phyloP scores from a whole-genome alignment of 2,113 vertebrate species.

The Muntiacus reevesi region DNA sequence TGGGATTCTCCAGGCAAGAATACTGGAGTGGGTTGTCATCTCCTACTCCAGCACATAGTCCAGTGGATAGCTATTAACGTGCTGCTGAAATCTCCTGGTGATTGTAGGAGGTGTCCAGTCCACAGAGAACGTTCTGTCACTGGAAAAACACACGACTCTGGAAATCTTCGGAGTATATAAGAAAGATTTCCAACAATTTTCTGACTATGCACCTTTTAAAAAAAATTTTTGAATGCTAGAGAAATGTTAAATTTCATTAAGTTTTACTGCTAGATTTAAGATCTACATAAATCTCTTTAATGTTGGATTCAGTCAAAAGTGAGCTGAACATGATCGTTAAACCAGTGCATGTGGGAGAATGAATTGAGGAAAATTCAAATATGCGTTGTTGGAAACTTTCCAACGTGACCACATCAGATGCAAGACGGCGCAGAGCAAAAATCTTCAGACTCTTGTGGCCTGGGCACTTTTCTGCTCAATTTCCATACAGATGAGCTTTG shows the following conservation, averaged over 20 bases:
- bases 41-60: background rate
- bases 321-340: slow-evolving; percentile 62
- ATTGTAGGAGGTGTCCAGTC: background rate
- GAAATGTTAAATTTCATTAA: slow-evolving; percentile 73
- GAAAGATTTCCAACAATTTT: background rate
- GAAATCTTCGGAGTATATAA: background rate
- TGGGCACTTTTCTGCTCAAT: slow-evolving; percentile 44
- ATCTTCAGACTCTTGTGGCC: slow-evolving; percentile 42
- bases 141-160: background rate
- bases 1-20: background rate
- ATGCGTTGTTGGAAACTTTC: slow-evolving; percentile 54
- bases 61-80: background rate
- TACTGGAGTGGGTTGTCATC: background rate
- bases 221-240: background rate
- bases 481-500: slow-evolving; percentile 60
- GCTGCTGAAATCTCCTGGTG: slow-evolving; percentile 25
- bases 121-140: background rate
- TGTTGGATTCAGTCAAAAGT: slow-evolving; percentile 66
- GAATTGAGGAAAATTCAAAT: slow-evolving; percentile 67
- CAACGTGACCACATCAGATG: slow-evolving; percentile 50
- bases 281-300: slow-evolving; percentile 71
- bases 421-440: slow-evolving; percentile 41
- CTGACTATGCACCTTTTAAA: background rate
- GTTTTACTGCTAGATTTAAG: slow-evolving; percentile 66
- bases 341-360: slow-evolving; percentile 54